Evolutionary conservation across 2,113 vertebrate species (phyloP), one percentile per base, ranked within the genome.

Genomic region (Guaruba guarouba): DNA sequence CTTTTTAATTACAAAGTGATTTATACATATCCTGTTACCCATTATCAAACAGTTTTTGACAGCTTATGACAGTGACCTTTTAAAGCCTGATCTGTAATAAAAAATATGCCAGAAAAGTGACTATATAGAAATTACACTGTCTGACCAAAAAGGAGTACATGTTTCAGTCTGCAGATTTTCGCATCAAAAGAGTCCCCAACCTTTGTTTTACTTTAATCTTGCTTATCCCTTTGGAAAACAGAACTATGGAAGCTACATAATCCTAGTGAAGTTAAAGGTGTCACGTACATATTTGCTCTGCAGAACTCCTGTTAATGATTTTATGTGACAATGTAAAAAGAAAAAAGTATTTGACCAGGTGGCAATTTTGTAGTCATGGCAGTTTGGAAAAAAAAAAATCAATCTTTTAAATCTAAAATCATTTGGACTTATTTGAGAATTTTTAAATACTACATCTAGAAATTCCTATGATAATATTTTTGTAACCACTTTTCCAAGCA

Each of bases 131-230:
- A 62, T 82, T 66, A 54, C 27, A 55, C 16, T 48, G 13, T 37
- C 57, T 79, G 39, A 75, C 33, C 5, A 1, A 67, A 75, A 68
- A 41, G 22, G 3, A 59, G 3, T 52, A 27, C 14, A 10, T 22
- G 3, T 88, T 51, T 23, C 23, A 59, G 3, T n/a, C 55, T 70
- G 7, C 37, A 77, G 31, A 67, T 81, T 83, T 77, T 74, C 1
- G 0, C 43, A 83, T 48, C 23, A 82, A 59, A 35, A 33, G 5
- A 46, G n/a, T 2, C 1, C 0, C 2, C 8, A 61, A 28, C 3
- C 7, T 33, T 78, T 64, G 44, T n/a, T 46, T 25, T 29, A 28
- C 59, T 62, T 89, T 28, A 18, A 18, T 82, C 13, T 70, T 64
- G 43, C 27, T 84, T 90, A 82, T 74, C 31, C 43, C 25, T 67